Evolutionary conservation across 1,140 invertebrate species (phyloP), one percentile per base, ranked within the genome.

Genomic region (Aphaenogaster rudis): DNA sequence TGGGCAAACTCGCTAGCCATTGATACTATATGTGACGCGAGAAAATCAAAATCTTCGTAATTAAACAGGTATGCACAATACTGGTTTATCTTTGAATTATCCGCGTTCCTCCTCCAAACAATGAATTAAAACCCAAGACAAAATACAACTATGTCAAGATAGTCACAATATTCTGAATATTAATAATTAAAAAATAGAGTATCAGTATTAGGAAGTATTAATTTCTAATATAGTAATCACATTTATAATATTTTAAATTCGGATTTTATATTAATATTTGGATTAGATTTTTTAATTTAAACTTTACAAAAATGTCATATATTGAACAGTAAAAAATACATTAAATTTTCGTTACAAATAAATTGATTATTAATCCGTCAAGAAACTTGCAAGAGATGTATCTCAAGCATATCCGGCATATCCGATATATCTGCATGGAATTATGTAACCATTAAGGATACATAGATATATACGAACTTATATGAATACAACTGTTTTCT

Each of bases 361-460:
- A 54, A 52, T 74, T n/a, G 11, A 54, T 74, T n/a, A 9, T 15
- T 52, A 54, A 54, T 54, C 21, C 4, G 0, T 15, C n/a, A 33
- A 71, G n/a, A 48, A 71, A 45, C 4, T 50, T 48, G 6, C 17
- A n/a, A 2, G 54, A 54, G 54, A 15, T 52, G n/a, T 9, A 5
- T 6, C 21, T 36, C 5, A 33, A 15, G 0, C 13, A 45, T 9
- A 11, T 45, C 6, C 7, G 28, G 48, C 13, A 45, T 9, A 11
- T 45, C 2, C 7, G 28, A 28, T 33, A 33, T 39, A 76, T 45
- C 3, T 45, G 21, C 11, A 13, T 28, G 7, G 13, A 77, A 61
- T 77, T 61, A 77, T 45, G 7, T 17, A 61, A 77, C 2, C 8
- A 45, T 61, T 77, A 77, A 77, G 2, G 33, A 61, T 28, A 61